These are phyloP conservation scores for Ammodytes dubius DNA, from an alignment of 2,113 vertebrate species.

Conservation along the genomic window DNA sequence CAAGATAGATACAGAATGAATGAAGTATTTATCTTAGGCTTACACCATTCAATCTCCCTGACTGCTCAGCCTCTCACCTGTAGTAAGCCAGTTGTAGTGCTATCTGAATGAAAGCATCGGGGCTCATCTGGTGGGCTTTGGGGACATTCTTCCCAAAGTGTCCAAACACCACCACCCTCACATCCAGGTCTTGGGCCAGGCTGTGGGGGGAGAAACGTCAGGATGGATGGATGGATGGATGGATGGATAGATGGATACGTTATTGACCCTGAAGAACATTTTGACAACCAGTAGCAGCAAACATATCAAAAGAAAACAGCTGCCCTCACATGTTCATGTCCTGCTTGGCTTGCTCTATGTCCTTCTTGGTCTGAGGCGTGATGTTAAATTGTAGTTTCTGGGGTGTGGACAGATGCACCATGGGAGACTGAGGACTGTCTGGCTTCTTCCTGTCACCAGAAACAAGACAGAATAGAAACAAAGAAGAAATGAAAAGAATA, in stretches of 20 bases:
- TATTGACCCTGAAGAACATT: too few species aligned
- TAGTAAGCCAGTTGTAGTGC: slow-evolving; percentile 94
- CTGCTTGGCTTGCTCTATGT: slow-evolving; percentile 94
- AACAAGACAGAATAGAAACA: not conserved
- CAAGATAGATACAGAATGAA: too few species aligned
- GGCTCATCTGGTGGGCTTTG: slow-evolving; percentile 93
- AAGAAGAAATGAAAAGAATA: not conserved
- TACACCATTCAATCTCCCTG: not conserved
- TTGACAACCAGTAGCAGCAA: too few species aligned
- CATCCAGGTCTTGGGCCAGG: slow-evolving; percentile 91
- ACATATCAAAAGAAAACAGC: too few species aligned
- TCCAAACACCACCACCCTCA: slow-evolving; percentile 87
- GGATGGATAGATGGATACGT: too few species aligned
- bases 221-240: not conserved
- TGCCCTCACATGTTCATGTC: slow-evolving; percentile 91
- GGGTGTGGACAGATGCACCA: slow-evolving; percentile 87
- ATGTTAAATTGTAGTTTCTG: slow-evolving; percentile 94
- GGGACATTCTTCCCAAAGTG: slow-evolving; percentile 93
- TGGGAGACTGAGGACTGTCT: slow-evolving; percentile 77
- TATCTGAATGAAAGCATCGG: slow-evolving; percentile 94
- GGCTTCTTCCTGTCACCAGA: slow-evolving; percentile 85
- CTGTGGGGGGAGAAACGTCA: slow-evolving; percentile 68
- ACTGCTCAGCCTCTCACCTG: slow-evolving; percentile 81
- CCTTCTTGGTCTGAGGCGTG: slow-evolving; percentile 90
- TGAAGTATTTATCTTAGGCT: too few species aligned